Conservation (phyloP, 2,113 vertebrate species). For the Phyllostomus discolor region DNA sequence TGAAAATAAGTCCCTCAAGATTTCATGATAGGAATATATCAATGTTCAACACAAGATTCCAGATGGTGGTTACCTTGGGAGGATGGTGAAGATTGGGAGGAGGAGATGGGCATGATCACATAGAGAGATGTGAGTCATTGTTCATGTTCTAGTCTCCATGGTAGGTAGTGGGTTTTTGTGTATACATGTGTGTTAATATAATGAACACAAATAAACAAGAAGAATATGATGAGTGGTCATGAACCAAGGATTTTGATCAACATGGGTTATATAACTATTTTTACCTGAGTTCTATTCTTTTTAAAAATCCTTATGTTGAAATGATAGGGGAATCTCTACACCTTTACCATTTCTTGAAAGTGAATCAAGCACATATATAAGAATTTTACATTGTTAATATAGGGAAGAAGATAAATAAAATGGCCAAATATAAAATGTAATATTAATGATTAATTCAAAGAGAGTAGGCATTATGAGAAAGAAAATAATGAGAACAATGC, state of each 20-base stretch:
- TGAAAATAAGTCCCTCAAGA: neutral
- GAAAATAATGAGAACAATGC: neutral
- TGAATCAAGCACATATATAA: neutral
- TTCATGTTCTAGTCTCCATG: neutral
- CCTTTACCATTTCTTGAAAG: neutral
- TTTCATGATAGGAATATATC: neutral
- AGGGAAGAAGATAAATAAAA: neutral
- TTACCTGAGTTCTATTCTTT: neutral
- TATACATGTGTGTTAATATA: neutral
- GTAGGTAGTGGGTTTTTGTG: neutral
- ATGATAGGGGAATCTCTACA: neutral
- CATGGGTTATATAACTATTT: neutral
- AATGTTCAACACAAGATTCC: neutral
- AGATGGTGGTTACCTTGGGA: neutral
- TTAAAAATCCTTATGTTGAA: neutral
- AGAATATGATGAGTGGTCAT: neutral
- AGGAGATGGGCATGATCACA: neutral
- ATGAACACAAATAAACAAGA: constrained; percentile 1
- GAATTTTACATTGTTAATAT: neutral
- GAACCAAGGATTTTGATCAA: constrained; percentile 14
- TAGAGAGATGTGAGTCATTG: neutral
- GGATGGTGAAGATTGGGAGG: neutral
- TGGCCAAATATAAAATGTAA: constrained; percentile 9
- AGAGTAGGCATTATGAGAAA: neutral
- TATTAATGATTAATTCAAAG: constrained; percentile 19